Conservation (phyloP, 2,797 vertebrate genomes). For the Cyclopterus lumpus region DNA sequence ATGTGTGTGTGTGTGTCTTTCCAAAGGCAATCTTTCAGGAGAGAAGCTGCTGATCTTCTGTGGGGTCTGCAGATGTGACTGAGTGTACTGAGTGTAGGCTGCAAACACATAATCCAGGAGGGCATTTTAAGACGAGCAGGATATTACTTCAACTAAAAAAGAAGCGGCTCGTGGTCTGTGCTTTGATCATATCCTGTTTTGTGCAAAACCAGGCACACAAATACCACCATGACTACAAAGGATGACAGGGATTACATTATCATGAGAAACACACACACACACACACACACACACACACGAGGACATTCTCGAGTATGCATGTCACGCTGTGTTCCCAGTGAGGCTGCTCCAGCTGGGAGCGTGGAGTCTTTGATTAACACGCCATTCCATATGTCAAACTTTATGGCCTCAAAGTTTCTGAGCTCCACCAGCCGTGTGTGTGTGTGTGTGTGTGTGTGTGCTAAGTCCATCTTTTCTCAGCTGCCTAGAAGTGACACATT, state of each 20-base stretch:
- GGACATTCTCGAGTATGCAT: slow-evolving; percentile 56
- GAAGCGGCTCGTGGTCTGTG: slow-evolving; percentile 3
- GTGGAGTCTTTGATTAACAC: slow-evolving; percentile 75
- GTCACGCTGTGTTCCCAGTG: slow-evolving; percentile 65
- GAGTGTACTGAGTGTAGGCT: background rate
- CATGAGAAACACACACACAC: slow-evolving; percentile 49
- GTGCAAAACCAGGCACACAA: slow-evolving; percentile 26
- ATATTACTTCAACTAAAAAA: slow-evolving; percentile 34
- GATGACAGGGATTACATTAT: slow-evolving; percentile 50
- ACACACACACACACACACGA: slow-evolving; percentile 15
- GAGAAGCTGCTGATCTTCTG: slow-evolving; percentile 16
- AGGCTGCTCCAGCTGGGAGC: slow-evolving; percentile 68
- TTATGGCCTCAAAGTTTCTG: slow-evolving; percentile 61
- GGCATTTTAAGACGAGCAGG: slow-evolving; percentile 39
- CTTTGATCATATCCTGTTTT: slow-evolving; percentile 35
- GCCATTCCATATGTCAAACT: slow-evolving; percentile 74
- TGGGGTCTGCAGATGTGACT: slow-evolving; percentile 7
- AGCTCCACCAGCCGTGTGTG: slow-evolving; percentile 51
- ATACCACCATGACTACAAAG: slow-evolving; percentile 49
- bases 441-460: slow-evolving; percentile 30
- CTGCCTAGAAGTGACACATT: slow-evolving; percentile 45
- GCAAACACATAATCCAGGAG: slow-evolving; percentile 24
- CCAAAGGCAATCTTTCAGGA: background rate
- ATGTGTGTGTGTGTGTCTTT: too few species aligned
- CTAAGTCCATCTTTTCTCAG: slow-evolving; percentile 38